Base-by-base conservation (phyloP, 2,113 vertebrate genomes). In the Eclectus roratus region DNA sequence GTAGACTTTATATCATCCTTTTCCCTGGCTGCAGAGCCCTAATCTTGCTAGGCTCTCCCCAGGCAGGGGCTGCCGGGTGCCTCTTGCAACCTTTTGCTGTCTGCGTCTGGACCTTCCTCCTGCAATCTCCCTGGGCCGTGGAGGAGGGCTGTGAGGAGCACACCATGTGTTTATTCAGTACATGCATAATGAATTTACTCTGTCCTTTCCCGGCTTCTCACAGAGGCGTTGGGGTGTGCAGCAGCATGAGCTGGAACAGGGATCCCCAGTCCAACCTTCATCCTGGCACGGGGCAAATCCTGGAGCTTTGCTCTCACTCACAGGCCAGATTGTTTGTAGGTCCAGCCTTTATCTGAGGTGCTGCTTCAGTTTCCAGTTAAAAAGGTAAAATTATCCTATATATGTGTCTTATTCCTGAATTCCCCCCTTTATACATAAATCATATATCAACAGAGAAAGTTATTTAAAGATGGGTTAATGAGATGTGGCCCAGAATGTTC, bases 301-400 rank as follows among this genome's bases (percentile, higher is more conserved):
- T 0, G 3, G 65, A 52, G 28, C 39, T 41, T 28, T 2, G 6
- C 35, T 44, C 28, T 18, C 0, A 1, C 31, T 43, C 31, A 1
- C 19, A 44, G 52, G 25, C 23, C 29, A 7, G 28, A 27, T 47
- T 17, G 35, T 18, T 27, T 10, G 11, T 14, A 19, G 31, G 12
- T 10, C 61, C 20, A 24, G 24, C 41, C 66, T 66, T 43, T 7
- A 17, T 2, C 33, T 31, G 90, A 5, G 0, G 9, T 43, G 17
- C 46, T 44, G 16, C 60, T 70, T 78, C 80, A 21, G 31, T 46
- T 69, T 78, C 56, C n/a, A 19, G 10, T 10, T 19, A 14, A 4
- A 17, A 82, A 19, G 17, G 9, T 10, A 10, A 55, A 18, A 1
- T 1, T 12, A 39, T 56, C 55, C 29, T 61, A 0, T 11, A 1